Evolutionary conservation across 2,797 vertebrate genomes (phyloP), one percentile per base, ranked within the genome.

Genomic region (Scolopax rusticola): DNA sequence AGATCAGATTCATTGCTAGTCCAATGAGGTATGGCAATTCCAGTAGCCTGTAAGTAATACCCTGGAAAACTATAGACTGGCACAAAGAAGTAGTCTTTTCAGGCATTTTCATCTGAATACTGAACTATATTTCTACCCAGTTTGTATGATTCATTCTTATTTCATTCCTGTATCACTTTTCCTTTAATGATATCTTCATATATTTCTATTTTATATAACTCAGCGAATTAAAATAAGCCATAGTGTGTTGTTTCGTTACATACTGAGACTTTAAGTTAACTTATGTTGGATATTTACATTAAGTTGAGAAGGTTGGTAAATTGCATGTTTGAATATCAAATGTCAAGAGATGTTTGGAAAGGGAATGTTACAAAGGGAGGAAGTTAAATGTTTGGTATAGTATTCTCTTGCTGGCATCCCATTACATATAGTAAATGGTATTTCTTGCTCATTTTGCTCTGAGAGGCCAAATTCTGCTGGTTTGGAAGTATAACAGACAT

Each of bases 291-390:
- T 95, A 84, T 96, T 96, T 95, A 95, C 79, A 63, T 96, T 91
- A 80, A 86, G 71, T 48, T 90, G 78, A 80, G 89, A 84, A 94
- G 77, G 41, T 85, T 94, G 85, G 93, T 95, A 96, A 95, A 96
- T 96, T 95, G 56, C 74, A 76, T 94, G 89, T 95, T 97, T 96
- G 95, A 96, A 87, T 96, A 97, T 95, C 81, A 65, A 95, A 93
- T 95, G 93, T 94, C 96, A 90, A 83, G 95, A 95, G 95, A 95
- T 91, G 70, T 91, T 95, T 95, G 89, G 67, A 90, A 79, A 59
- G 74, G 38, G 94, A 95, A 82, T 36, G 80, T 95, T 97, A 96
- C 79, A 95, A 95, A 93, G 89, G 65, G 84, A 95, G 93, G 93
- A 97, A 97, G 95, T 95, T 90, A 81, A 93, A 89, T 92, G 84